Evolutionary conservation across 2,888 invertebrate species (phyloP).

Genomic region (Achlya flavicornis): DNA sequence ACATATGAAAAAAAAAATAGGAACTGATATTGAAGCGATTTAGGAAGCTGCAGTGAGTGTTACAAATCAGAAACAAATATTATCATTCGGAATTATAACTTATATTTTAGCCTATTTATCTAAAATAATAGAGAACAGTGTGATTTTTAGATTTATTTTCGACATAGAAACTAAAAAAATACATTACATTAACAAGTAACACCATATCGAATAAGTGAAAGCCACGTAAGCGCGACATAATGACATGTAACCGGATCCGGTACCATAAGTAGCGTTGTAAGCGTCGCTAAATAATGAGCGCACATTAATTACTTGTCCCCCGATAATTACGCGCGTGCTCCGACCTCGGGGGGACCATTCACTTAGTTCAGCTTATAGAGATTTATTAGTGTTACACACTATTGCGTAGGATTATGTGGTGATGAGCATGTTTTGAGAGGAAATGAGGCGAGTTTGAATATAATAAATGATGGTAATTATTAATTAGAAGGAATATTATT

Average conservation of each 20-base stretch:
- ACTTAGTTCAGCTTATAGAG: conserved; percentile 29
- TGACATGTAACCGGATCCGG: conserved; percentile 23
- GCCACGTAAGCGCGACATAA: conserved; percentile 20
- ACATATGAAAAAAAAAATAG: no score
- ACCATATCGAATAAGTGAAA: conserved; percentile 17
- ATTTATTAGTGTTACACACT: conserved; percentile 14
- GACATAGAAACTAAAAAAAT: no score
- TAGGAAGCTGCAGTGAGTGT: no score
- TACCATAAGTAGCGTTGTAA: conserved; percentile 20
- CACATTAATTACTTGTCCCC: conserved; percentile 42
- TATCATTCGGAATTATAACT: no score
- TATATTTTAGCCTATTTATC: no score
- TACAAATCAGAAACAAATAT: no score
- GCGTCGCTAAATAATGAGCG: conserved; percentile 43
- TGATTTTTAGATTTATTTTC: no score
- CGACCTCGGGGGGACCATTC: conserved; percentile 29
- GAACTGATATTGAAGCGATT: no score
- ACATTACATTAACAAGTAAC: not conserved
- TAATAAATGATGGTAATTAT: no score
- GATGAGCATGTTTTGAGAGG: not conserved
- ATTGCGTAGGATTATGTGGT: not conserved
- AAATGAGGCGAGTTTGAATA: no score
- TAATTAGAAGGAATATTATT: no score
- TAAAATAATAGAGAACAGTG: no score
- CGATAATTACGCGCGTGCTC: conserved; percentile 28